Base-by-base conservation (phyloP, 2,797 vertebrate species). In the Hemibagrus guttatus region DNA sequence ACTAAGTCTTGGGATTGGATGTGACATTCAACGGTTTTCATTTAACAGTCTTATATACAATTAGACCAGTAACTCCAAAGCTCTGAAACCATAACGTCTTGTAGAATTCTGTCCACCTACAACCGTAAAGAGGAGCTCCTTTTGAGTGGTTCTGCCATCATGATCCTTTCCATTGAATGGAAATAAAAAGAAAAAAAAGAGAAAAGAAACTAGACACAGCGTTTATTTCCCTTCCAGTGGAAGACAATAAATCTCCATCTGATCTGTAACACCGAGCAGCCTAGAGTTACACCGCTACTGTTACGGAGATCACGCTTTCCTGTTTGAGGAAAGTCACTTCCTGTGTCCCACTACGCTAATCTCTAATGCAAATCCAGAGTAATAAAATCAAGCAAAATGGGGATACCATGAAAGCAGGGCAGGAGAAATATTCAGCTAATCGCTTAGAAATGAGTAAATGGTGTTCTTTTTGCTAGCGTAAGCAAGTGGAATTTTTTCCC, bases 171-270 rank as follows among this genome's bases (percentile, higher is more conserved):
- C 76, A 85, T 12, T 78, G n/a, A 90, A 91, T 88, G 85, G 91
- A 91, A 90, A 93, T 91, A 58, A 78, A 84, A 89, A 92, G n/a
- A 31, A 64, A 66, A 64, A 3, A 13, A 42, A 11, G 16, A 46
- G 14, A 26, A 92, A 81, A 31, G 54, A 90, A 88, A 81, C 85
- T 31, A 85, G 52, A 88, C 90, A 84, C 85, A 93, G 94, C 92
- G 94, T 96, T 94, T 92, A 87, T 92, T 95, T 91, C 91, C 93
- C 95, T 92, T 94, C 94, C 93, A 93, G 91, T 96, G 95, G 96
- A 96, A 96, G 95, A 96, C 91, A 86, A 88, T 72, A 87, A 90
- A 91, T 90, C 90, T 92, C 89, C 91, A 88, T 81, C 82, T 66
- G 75, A 89, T 86, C 84, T 81, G 56, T 81, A 87, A 81, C 19